These are phyloP conservation scores for Gryllus longicercus DNA, from an alignment of 2,888 invertebrate species.

Conservation along the genomic window DNA sequence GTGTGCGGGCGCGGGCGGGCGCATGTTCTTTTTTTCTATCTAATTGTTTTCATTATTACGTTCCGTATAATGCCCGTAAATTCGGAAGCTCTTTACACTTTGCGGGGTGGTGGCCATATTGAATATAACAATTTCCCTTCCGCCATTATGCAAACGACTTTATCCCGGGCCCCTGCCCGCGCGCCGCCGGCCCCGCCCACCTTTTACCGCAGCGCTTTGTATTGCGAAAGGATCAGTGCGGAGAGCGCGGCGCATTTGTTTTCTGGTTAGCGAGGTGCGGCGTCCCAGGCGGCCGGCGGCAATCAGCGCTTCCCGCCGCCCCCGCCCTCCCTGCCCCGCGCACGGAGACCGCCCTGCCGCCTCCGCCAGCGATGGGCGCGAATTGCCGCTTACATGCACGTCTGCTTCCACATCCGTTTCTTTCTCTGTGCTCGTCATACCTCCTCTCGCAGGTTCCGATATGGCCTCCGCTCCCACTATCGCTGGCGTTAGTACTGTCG, in stretches of 20 bases:
- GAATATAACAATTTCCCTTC: conserved; percentile 6
- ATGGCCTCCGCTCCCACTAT: too few species aligned
- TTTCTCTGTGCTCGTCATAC: too few species aligned
- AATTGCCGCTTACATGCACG: too few species aligned
- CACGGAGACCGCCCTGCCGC: too few species aligned
- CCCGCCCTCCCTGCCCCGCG: too few species aligned
- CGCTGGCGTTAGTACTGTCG: too few species aligned
- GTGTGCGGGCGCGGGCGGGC: background rate
- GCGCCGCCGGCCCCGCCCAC: background rate
- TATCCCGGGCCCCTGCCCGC: background rate
- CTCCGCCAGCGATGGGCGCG: too few species aligned
- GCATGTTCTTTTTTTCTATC: background rate
- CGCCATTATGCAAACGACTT: background rate
- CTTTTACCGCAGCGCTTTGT: conserved; percentile 4
- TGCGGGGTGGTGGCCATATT: background rate
- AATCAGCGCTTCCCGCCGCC: too few species aligned
- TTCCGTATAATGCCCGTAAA: conserved; percentile 5
- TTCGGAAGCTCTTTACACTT: background rate
- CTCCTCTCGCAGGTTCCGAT: too few species aligned
- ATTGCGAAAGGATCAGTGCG: background rate
- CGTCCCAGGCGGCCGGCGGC: too few species aligned
- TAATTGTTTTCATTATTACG: conserved; percentile 11
- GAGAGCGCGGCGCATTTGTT: background rate
- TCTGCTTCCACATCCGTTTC: too few species aligned
- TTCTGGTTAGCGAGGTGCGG: background rate